Base-by-base conservation (phyloP, 2,797 vertebrate species). In the Vultur gryphus region DNA sequence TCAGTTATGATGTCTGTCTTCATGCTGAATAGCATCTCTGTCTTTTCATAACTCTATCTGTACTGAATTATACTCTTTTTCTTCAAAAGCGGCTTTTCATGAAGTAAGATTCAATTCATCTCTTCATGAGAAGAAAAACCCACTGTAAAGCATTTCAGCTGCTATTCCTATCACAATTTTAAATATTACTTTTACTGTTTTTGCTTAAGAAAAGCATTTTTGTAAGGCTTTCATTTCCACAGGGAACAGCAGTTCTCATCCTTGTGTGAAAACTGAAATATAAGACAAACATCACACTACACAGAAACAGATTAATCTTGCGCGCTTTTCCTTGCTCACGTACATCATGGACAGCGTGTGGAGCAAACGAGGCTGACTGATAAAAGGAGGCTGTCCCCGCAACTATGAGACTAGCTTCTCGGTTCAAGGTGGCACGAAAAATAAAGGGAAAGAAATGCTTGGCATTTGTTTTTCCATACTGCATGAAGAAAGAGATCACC, bases 111-210 rank as follows among this genome's bases (percentile, higher is more conserved):
- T 89, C 4, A 0, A 89, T 89, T 95, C 8, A 3, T 72, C 73
- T 89, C 57, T 79, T 79, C 62, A 10, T 3, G 5, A 85, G 75
- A 44, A 67, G 24, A 80, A 44, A 49, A 48, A 26, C 5, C 6
- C 33, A 46, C 37, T 82, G 75, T 69, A 92, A 90, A 79, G 44
- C 73, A 46, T 69, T 77, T 94, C 90, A 71, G 31, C n/a, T 80
- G 31, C 26, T 87, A 46, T 81, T 93, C 65, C 69, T 65, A 57
- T 73, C 58, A 83, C 46, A 72, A 55, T 89, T 95, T 92, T 84
- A 88, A 93, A 92, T 84, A 88, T 61, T 28, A 21, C 41, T 78
- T 88, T 94, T 93, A 91, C 37, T 84, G 64, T 67, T 94, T 93
- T 79, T 91, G 35, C 66, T 82, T 90, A 76, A 87, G 39, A 49